These are phyloP conservation scores for Enoplolaimus lenunculus DNA, from an alignment of 2,888 invertebrate genomes.

Conservation along the genomic window DNA sequence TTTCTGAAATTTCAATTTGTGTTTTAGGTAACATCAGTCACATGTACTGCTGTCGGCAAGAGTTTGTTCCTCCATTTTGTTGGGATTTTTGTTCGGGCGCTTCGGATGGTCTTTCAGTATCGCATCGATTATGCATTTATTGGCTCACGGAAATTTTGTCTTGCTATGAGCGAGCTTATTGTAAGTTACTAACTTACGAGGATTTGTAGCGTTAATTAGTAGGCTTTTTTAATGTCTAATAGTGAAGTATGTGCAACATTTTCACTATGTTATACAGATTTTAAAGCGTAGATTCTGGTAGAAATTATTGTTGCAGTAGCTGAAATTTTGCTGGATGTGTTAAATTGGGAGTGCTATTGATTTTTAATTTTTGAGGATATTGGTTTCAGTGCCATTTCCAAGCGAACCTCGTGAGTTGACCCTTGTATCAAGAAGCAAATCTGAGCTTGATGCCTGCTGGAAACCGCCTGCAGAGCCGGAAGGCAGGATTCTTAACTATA, in stretches of 20 bases:
- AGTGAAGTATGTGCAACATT: too few species aligned
- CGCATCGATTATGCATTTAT: conserved; percentile 38
- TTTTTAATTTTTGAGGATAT: too few species aligned
- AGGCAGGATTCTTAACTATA: conserved; percentile 28
- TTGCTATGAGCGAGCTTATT: conserved; percentile 35
- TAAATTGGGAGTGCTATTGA: too few species aligned
- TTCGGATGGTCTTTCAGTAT: conserved; percentile 31
- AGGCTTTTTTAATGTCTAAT: too few species aligned
- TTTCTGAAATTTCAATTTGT: too few species aligned
- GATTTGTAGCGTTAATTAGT: too few species aligned
- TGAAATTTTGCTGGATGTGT: too few species aligned
- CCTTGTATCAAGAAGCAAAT: conserved; percentile 29
- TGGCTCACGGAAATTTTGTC: conserved; percentile 39
- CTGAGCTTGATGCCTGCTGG: conserved; percentile 31
- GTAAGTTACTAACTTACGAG: conserved; percentile 26
- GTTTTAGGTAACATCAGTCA: conserved; percentile 31
- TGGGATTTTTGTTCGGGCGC: conserved; percentile 36
- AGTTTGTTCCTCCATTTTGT: conserved; percentile 37
- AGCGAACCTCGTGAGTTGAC: conserved; percentile 29
- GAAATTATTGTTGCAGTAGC: too few species aligned
- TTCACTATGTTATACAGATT: too few species aligned
- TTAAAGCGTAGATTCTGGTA: too few species aligned
- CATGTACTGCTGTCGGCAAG: conserved; percentile 37
- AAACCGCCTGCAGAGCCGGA: conserved; percentile 23
- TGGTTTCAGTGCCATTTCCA: conserved; percentile 30